phyloP scores from a whole-genome alignment of 1,140 invertebrate genomes.

The Anastatus disparis region DNA sequence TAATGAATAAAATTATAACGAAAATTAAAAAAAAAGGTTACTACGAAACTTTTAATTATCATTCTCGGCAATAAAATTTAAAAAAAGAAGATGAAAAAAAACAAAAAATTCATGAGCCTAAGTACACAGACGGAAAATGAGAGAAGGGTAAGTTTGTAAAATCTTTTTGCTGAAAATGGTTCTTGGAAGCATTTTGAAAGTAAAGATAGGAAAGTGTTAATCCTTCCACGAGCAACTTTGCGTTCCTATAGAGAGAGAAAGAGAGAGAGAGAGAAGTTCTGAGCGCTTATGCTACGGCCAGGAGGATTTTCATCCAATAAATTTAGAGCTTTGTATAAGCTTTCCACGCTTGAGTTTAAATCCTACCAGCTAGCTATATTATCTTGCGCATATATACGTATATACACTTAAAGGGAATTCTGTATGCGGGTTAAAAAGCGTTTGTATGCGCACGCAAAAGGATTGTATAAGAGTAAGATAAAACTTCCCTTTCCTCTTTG shows the following conservation, averaged over 20 bases:
- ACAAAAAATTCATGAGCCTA: too few relatives aligned
- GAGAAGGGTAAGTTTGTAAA: conserved; percentile 8
- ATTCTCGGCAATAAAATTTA: too few relatives aligned
- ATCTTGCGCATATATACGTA: conserved; percentile 43
- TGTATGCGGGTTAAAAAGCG: conserved; percentile 19
- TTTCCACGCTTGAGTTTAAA: conserved; percentile 68
- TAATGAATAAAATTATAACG: too few relatives aligned
- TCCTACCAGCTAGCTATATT: conserved; percentile 56
- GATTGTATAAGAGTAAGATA: conserved; percentile 25
- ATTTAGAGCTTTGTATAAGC: conserved; percentile 69
- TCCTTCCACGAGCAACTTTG: conserved; percentile 64
- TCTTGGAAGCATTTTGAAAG: conserved; percentile 27
- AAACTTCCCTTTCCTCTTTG: neutral
- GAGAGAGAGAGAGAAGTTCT: too few relatives aligned
- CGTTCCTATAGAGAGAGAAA: conserved; percentile 62
- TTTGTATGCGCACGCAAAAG: conserved; percentile 22
- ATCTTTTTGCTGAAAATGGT: conserved; percentile 26
- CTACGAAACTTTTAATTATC: too few relatives aligned
- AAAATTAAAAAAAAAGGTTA: too few relatives aligned
- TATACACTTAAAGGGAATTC: too few relatives aligned
- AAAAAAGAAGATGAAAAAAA: too few relatives aligned
- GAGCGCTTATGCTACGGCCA: conserved; percentile 64
- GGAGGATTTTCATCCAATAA: conserved; percentile 68
- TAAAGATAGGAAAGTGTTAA: conserved; percentile 68
- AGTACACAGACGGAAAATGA: neutral